Base-by-base conservation (phyloP, 2,797 vertebrate species). In the Acanthis flammea region DNA sequence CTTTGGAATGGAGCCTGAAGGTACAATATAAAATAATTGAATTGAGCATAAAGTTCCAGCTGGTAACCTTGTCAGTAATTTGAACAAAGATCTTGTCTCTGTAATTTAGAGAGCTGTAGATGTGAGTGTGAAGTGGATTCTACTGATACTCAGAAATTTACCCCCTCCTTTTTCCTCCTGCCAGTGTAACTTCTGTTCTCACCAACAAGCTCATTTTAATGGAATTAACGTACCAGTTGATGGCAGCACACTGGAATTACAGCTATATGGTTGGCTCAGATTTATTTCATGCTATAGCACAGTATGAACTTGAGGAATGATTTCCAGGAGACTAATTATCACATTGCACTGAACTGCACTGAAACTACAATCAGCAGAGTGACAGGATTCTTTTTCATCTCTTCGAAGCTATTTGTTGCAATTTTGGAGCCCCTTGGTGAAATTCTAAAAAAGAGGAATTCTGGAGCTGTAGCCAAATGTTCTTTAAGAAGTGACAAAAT, bases 1-100 rank as follows among this genome's bases (percentile, higher is more conserved):
- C 96, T 97, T 96, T 98, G 96, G 97, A 97, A 96, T 92, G 93
- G 93, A 96, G 97, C 97, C 97, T 97, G 97, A 97, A 98, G 97
- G 97, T 97, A 97, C 97, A 97, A 97, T 97, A 97, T 97, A 97
- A 97, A 97, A 97, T 97, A 97, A 97, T 97, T 98, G 97, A 97
- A 97, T 94, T 66, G 96, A 97, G 97, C 70, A 58, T 97, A 92
- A 97, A 97, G 94, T 97, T 97, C 95, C 97, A 98, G 97, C 96
- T 97, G 97, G 97, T 97, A 97, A 97, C 97, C 97, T 96, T 97
- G 97, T 97, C 97, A 96, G 96, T 91, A 95, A 96, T 96, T 93
- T 81, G 92, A 97, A 94, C 92, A 94, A 86, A 96, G 96, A 96
- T 96, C 96, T 92, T 90, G 73, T 90, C 95, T 95, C 94, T 92